Conservation (phyloP, 2,113 vertebrate species). For the Xenopus tropicalis region UCB_Xtro_10.0 CM004446.2:140657501-140658000, state of each 20-base stretch:
- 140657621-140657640: conserved; percentile 31
- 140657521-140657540: no score
- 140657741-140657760: conserved; percentile 17
- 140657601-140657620: conserved; percentile 23
- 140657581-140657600: neutral
- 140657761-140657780: conserved; percentile 45
- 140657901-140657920: no score
- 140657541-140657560: no score
- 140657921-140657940: no score
- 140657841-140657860: conserved; percentile 69
- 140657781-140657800: conserved; percentile 26
- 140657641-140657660: conserved; percentile 45
- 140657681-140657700: conserved; percentile 47
- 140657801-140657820: conserved; percentile 66
- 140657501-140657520: no score
- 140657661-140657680: conserved; percentile 32
- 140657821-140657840: conserved; percentile 64
- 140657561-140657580: no score
- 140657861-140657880: conserved; percentile 63
- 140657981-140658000: conserved; percentile 93
- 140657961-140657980: conserved; percentile 92
- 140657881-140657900: conserved; percentile 2
- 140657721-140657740: conserved; percentile 38
- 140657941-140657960: no score
- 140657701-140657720: conserved; percentile 45